A percentile compares a stretch with the other conserved stretches of the same genome.
Conservation (phyloP, 2,797 vertebrate genomes). For the Bucorvus abyssinicus region DNA sequence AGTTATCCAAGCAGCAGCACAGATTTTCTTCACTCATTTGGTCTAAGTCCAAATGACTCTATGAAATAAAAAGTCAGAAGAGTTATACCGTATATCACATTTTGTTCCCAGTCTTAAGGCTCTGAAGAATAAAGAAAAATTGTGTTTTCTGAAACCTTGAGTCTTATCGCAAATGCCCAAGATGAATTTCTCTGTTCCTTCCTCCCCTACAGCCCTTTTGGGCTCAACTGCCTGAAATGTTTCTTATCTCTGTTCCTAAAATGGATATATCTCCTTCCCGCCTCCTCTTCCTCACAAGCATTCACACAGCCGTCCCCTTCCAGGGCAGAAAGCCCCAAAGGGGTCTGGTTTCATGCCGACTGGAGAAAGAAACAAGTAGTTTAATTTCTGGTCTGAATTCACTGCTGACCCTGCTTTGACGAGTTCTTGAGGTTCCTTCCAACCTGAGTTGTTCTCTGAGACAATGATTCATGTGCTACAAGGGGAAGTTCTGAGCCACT, state of each 20-base stretch:
- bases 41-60: not conserved
- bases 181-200: not conserved
- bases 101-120: not conserved
- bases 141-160: not conserved
- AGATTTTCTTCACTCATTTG: not conserved
- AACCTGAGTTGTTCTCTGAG: not conserved
- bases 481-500: not conserved
- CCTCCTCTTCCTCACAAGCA: not conserved
- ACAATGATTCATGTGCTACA: accelerated
- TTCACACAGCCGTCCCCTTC: accelerated
- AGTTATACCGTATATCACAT: not conserved
- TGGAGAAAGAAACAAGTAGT: not conserved
- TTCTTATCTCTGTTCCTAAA: constrained; percentile 45
- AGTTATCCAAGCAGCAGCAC: not conserved
- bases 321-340: not conserved
- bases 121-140: not conserved
- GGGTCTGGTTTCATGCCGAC: not conserved
- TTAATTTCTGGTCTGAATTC: not conserved
- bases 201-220: not conserved
- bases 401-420: not conserved
- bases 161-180: constrained; percentile 39
- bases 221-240: not conserved
- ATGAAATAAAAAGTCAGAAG: not conserved
- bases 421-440: not conserved
- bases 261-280: not conserved